phyloP scores from a whole-genome alignment of 2,113 vertebrate species.

The Lophotis ruficrista region DNA sequence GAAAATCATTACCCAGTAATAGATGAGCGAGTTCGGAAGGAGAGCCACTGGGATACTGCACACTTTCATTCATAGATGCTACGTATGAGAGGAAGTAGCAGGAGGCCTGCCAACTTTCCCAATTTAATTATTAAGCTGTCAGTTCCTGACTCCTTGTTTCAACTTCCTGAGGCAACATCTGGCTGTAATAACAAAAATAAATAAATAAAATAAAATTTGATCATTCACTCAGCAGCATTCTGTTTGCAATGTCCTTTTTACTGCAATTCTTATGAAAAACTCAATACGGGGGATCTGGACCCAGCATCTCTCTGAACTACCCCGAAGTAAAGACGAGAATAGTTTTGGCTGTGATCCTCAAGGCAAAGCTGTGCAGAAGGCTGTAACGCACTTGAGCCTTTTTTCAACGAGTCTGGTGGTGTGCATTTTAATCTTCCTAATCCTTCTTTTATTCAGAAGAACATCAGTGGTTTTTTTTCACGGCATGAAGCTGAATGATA shows the following conservation, averaged over 20 bases:
- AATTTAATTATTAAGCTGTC: constrained; percentile 71
- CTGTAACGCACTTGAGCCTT: not conserved
- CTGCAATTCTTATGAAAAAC: constrained; percentile 14
- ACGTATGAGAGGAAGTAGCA: constrained; percentile 44
- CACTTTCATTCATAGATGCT: constrained; percentile 70
- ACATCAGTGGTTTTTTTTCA: not conserved
- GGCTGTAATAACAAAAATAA: constrained; percentile 65
- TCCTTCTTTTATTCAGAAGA: constrained; percentile 44
- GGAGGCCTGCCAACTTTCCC: constrained; percentile 66
- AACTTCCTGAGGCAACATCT: constrained; percentile 73
- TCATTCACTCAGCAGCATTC: constrained; percentile 33
- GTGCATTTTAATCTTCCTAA: not conserved
- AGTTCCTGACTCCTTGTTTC: constrained; percentile 67
- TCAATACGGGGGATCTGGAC: not conserved
- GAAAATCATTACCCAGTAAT: constrained; percentile 79
- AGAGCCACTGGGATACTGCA: constrained; percentile 65
- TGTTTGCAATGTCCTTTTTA: not conserved
- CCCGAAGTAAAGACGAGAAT: not conserved
- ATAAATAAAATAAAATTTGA: constrained; percentile 63
- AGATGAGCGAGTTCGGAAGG: constrained; percentile 72
- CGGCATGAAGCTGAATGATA: constrained; percentile 20
- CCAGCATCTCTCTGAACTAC: not conserved
- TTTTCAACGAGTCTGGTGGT: not conserved
- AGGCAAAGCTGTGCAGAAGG: not conserved
- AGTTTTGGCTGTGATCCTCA: not conserved